A percentile compares a stretch with the other conserved stretches of the same genome.
Conservation (phyloP, 2,113 vertebrate species). For the Microtus pennsylvanicus region DNA sequence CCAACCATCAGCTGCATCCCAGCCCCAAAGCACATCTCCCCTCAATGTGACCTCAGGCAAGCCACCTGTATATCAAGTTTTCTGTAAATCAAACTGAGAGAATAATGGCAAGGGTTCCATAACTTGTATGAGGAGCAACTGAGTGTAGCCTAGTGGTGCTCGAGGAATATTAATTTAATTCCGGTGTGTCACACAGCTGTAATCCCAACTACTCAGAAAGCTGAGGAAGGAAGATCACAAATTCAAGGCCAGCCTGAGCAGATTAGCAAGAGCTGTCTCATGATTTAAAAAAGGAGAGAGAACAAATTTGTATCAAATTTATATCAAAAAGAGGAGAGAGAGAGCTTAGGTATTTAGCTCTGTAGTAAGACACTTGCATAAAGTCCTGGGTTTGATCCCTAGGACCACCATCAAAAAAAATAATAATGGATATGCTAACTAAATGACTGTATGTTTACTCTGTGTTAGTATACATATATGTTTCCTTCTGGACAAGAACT, state of each 20-base stretch:
- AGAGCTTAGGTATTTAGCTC: background rate
- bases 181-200: background rate
- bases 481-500: constrained; percentile 29
- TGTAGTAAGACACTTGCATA: background rate
- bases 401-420: background rate
- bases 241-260: background rate
- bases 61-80: background rate
- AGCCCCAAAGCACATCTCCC: background rate
- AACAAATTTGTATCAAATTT: too few relatives aligned
- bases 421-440: background rate
- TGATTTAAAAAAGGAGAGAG: background rate
- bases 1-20: background rate
- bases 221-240: background rate
- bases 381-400: background rate
- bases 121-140: background rate
- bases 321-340: too few relatives aligned
- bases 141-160: background rate
- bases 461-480: background rate
- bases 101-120: background rate
- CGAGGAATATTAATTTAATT: background rate
- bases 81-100: background rate
- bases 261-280: background rate
- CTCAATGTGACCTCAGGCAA: background rate
- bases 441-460: background rate
- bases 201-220: background rate